A percentile compares a stretch with the other conserved stretches of the same genome.
Evolutionary conservation across 2,797 vertebrate species (phyloP).

Genomic region (Tauraco hartlaubi): DNA sequence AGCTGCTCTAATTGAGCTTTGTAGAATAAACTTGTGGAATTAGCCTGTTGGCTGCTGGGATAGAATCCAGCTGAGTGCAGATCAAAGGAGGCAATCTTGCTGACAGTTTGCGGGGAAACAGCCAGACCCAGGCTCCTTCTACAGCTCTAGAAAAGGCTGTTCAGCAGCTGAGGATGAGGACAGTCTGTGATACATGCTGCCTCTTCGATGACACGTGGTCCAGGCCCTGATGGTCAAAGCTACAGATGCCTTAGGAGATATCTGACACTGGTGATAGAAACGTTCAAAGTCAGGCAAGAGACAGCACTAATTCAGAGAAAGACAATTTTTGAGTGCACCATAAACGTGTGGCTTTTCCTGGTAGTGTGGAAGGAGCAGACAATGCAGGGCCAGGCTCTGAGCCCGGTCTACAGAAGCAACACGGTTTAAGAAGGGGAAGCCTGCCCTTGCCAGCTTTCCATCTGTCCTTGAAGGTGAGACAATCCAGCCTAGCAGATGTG

Average conservation of each 20-base stretch:
- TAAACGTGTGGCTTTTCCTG: background rate
- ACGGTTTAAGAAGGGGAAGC: background rate
- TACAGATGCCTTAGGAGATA: background rate
- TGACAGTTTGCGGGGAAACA: background rate
- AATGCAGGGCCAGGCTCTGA: background rate
- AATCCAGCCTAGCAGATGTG: fast-evolving
- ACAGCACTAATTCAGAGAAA: background rate
- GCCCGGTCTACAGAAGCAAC: background rate
- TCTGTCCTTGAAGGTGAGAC: background rate
- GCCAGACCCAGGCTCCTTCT: background rate
- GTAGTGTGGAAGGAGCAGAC: background rate
- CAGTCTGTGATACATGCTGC: fast-evolving
- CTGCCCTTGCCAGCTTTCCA: background rate
- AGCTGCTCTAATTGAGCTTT: slow-evolving; percentile 64
- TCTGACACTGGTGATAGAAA: background rate
- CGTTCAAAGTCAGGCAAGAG: background rate
- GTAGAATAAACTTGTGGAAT: slow-evolving; percentile 64
- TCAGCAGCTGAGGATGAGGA: background rate
- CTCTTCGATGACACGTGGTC: fast-evolving
- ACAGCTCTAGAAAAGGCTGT: background rate
- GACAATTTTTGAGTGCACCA: background rate
- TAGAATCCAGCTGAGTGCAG: slow-evolving; percentile 49
- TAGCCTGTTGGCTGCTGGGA: slow-evolving; percentile 66
- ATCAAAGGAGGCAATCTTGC: slow-evolving; percentile 38
- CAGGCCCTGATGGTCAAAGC: background rate